Conservation (phyloP, 2,888 invertebrate genomes). For the Troglohyphantes excavatus region DNA sequence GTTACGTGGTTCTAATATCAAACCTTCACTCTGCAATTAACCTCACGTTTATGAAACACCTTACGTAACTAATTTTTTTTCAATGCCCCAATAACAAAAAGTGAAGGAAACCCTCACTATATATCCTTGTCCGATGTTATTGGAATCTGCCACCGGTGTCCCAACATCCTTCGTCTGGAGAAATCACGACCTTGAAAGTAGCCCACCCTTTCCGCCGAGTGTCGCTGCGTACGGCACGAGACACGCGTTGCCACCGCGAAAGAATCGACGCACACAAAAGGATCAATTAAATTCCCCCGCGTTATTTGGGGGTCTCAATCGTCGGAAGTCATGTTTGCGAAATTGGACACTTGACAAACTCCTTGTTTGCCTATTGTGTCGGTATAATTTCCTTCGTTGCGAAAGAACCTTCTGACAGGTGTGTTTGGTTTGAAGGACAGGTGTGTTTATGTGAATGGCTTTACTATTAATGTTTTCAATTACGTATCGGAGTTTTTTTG, state of each 20-base stretch:
- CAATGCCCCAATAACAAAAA: too few relatives aligned
- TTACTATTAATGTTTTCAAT: too few relatives aligned
- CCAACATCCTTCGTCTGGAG: background rate
- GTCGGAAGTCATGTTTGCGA: slow-evolving; percentile 5
- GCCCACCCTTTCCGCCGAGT: background rate
- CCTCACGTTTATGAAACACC: too few relatives aligned
- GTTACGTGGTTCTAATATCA: too few relatives aligned
- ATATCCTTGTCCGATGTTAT: background rate
- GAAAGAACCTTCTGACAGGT: background rate
- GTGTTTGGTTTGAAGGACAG: background rate
- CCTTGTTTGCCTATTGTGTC: background rate
- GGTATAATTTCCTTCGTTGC: background rate
- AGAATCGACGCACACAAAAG: background rate
- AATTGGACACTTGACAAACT: background rate
- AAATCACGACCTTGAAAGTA: background rate
- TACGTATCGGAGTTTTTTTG: too few relatives aligned
- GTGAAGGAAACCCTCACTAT: too few relatives aligned
- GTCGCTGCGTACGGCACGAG: background rate
- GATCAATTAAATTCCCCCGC: background rate
- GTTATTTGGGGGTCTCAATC: background rate
- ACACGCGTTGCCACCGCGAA: background rate
- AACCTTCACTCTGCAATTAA: too few relatives aligned
- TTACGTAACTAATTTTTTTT: too few relatives aligned
- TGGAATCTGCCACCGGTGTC: background rate
- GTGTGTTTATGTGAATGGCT: background rate